Percentiles rank a stretch among this genome's conserved stretches.
Evolutionary conservation across 2,113 vertebrate genomes (phyloP).

Genomic region (Phycodurus eques): DNA sequence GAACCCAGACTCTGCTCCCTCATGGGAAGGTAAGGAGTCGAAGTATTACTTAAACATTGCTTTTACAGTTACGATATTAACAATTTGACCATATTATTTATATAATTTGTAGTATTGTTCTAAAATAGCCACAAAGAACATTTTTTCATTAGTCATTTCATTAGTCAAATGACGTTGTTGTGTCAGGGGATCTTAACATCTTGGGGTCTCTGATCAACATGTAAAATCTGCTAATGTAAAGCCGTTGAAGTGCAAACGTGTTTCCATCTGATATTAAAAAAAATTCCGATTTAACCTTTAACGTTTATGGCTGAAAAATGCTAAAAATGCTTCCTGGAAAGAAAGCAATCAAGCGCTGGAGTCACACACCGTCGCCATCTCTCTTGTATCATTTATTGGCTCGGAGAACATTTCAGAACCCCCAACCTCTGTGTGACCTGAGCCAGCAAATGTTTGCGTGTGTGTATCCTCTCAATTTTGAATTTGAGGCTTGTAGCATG

Average conservation of each 20-base stretch:
- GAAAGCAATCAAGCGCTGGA: neutral
- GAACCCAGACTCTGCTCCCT: too few species aligned
- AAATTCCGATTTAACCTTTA: neutral
- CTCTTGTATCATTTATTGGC: conserved; percentile 1
- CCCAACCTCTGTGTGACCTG: neutral
- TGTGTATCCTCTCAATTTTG: neutral
- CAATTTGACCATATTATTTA: too few species aligned
- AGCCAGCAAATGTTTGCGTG: neutral
- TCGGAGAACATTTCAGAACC: neutral
- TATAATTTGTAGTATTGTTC: too few species aligned
- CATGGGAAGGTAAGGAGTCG: too few species aligned
- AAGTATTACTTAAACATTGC: too few species aligned
- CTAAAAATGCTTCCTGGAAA: neutral
- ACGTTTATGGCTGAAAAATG: neutral
- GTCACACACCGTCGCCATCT: neutral
- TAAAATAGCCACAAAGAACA: too few species aligned
- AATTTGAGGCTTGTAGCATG: too few species aligned
- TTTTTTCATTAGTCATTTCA: too few species aligned
- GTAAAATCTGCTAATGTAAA: neutral
- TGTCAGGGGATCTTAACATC: too few species aligned
- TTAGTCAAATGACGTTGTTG: too few species aligned
- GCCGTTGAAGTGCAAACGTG: neutral
- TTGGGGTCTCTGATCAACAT: too few species aligned
- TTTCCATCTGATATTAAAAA: neutral
- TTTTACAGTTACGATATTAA: too few species aligned